Percentiles rank a stretch among this genome's conserved stretches.
Conservation (phyloP, 2,888 invertebrate genomes). For the Andrena chrysosceles region DNA sequence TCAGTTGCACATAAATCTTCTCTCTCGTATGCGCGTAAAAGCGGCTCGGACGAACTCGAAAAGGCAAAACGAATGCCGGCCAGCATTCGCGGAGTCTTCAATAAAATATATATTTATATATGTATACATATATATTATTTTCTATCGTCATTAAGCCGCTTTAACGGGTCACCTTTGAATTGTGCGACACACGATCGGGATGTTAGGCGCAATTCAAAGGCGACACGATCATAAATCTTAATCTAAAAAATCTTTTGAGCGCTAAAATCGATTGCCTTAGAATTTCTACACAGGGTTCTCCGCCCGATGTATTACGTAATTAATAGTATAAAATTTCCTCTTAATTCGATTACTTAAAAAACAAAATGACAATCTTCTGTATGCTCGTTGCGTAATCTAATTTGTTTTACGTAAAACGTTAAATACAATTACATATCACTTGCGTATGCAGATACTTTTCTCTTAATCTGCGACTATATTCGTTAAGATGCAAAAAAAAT, state of each 20-base stretch:
- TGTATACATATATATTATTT: conserved; percentile 4
- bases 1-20: conserved; percentile 60
- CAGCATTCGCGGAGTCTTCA: conserved; percentile 2
- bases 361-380: conserved; percentile 53
- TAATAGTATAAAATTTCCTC: conserved; percentile 65
- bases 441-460: conserved; percentile 54
- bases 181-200: conserved; percentile 33
- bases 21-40: conserved; percentile 31
- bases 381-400: conserved; percentile 48
- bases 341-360: conserved; percentile 46
- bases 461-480: conserved; percentile 39
- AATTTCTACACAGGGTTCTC: conserved; percentile 38
- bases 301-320: conserved; percentile 34
- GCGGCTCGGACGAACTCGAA: conserved; percentile 33
- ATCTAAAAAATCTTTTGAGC: conserved; percentile 65
- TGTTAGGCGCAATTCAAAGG: conserved; percentile 57
- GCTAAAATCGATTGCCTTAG: conserved; percentile 63
- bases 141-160: conserved; percentile 36
- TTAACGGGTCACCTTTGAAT: conserved; percentile 40
- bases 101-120: conserved; percentile 13
- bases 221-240: conserved; percentile 34
- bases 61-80: conserved; percentile 29
- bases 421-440: conserved; percentile 70
- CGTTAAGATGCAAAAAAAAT: conserved; percentile 16
- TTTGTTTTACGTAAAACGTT: conserved; percentile 55